A percentile compares a stretch with the other conserved stretches of the same genome.
Evolutionary conservation across 2,888 invertebrate species (phyloP).

Genomic region (Horisme vitalbata): DNA sequence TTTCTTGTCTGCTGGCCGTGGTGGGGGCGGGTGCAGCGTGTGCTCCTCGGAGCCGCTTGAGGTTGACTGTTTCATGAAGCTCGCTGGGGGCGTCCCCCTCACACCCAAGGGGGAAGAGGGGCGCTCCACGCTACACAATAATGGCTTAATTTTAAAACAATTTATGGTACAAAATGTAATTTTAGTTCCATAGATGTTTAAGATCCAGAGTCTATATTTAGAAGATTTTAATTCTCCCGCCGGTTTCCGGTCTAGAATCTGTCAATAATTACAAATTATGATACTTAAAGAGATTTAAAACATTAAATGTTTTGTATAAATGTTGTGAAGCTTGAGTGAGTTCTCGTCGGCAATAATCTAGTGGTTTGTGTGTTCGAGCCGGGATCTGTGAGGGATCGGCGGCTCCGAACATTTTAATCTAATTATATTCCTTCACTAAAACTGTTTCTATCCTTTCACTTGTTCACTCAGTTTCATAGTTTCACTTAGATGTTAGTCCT

Average conservation of each 20-base stretch:
- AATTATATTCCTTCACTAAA: background rate
- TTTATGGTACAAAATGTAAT: constrained; percentile 78
- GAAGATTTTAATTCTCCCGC: constrained; percentile 57
- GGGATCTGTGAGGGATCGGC: constrained; percentile 18
- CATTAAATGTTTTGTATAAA: constrained; percentile 58
- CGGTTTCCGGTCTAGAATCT: constrained; percentile 40
- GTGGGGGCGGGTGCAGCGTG: constrained; percentile 23
- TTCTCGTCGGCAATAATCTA: constrained; percentile 52
- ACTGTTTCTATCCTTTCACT: constrained; percentile 5
- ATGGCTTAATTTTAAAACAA: constrained; percentile 72
- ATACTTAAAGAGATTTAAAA: constrained; percentile 50
- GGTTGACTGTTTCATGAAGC: constrained; percentile 42
- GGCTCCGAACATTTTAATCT: constrained; percentile 11
- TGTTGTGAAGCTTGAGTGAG: constrained; percentile 60
- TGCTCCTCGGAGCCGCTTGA: too few relatives aligned
- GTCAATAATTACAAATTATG: constrained; percentile 51
- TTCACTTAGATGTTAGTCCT: background rate
- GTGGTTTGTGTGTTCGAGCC: constrained; percentile 32
- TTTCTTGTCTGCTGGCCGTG: constrained; percentile 21
- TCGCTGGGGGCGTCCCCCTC: constrained; percentile 39
- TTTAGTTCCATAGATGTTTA: constrained; percentile 78
- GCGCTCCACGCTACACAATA: constrained; percentile 44
- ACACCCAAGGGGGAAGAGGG: too few relatives aligned
- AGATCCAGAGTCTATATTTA: constrained; percentile 78
- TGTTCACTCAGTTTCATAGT: background rate